A percentile compares a stretch with the other conserved stretches of the same genome.
Evolutionary conservation across 1,140 invertebrate genomes (phyloP).

Genomic region (Stegodyphus dumicola): DNA sequence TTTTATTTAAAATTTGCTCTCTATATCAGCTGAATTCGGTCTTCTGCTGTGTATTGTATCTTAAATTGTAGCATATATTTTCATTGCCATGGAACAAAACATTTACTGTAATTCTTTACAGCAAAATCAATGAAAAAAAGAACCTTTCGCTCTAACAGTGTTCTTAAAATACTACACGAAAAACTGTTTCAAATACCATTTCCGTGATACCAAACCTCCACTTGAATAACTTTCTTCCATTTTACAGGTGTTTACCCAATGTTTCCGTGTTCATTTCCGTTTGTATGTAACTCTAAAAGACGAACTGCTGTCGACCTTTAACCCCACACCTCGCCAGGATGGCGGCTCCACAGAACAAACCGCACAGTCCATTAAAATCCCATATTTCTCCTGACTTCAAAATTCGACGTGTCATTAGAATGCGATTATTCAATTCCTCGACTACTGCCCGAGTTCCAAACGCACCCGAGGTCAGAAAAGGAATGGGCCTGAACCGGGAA

Average conservation of each 20-base stretch:
- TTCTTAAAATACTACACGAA: too few species aligned
- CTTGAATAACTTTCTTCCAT: background rate
- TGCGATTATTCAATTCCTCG: slow-evolving; percentile 49
- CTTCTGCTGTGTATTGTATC: too few species aligned
- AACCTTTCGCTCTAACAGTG: too few species aligned
- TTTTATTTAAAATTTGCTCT: too few species aligned
- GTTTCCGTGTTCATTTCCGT: background rate
- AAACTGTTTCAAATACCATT: too few species aligned
- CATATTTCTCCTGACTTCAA: slow-evolving; percentile 46
- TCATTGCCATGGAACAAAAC: too few species aligned
- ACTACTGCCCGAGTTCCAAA: slow-evolving; percentile 26
- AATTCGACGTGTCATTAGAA: slow-evolving; percentile 51
- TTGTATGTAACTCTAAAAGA: background rate
- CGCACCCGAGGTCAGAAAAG: slow-evolving; percentile 4
- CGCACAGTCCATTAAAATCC: slow-evolving; percentile 46
- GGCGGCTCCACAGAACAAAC: slow-evolving; percentile 17
- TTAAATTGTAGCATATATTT: too few species aligned
- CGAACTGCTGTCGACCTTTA: slow-evolving; percentile 24
- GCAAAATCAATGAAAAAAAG: too few species aligned
- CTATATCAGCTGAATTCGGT: too few species aligned
- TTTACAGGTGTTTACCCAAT: background rate
- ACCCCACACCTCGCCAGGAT: slow-evolving; percentile 39
- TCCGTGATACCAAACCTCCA: too few species aligned
- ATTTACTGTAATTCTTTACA: too few species aligned
- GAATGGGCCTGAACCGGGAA: slow-evolving; percentile 22